Conservation (phyloP, 2,888 invertebrate species). For the Caenorhabditis uteleia region DNA sequence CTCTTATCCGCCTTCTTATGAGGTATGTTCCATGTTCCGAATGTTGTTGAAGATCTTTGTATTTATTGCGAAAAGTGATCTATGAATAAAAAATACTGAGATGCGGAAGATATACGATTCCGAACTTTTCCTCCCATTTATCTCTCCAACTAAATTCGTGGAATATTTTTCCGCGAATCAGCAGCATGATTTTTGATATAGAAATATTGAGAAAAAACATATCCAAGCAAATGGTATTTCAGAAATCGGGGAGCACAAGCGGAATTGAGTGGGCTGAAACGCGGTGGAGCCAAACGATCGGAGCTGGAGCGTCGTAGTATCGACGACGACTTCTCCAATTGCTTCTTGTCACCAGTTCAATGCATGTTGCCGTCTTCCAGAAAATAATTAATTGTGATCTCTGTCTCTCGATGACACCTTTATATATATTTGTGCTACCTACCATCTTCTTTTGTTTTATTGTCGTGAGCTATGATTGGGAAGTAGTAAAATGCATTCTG, state of each 20-base stretch:
- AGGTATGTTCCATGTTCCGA: constrained; percentile 33
- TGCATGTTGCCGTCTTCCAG: constrained; percentile 50
- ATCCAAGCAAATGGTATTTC: constrained; percentile 3
- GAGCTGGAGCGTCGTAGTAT: constrained; percentile 50
- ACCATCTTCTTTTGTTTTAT: no score
- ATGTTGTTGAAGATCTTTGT: constrained; percentile 1
- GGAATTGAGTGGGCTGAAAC: constrained; percentile 31
- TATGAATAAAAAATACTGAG: no score
- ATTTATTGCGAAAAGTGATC: no score
- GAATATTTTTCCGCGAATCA: no score
- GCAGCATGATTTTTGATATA: no score
- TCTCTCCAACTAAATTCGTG: no score
- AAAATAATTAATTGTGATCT: constrained; percentile 29
- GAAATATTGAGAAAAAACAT: no score
- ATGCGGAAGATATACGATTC: no score
- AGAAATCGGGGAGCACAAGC: constrained; percentile 37
- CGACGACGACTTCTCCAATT: constrained; percentile 56
- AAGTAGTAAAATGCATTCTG: no score
- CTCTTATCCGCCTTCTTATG: constrained; percentile 48
- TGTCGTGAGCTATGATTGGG: constrained; percentile 28
- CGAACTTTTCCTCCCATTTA: no score
- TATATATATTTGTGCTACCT: not conserved
- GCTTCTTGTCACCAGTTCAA: constrained; percentile 59
- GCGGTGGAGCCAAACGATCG: constrained; percentile 32
- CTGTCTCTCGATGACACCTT: constrained; percentile 5